Percentiles rank a stretch among this genome's conserved stretches.
phyloP scores from a whole-genome alignment of 2,888 invertebrate species.

The Drosophila hamatofila region DNA sequence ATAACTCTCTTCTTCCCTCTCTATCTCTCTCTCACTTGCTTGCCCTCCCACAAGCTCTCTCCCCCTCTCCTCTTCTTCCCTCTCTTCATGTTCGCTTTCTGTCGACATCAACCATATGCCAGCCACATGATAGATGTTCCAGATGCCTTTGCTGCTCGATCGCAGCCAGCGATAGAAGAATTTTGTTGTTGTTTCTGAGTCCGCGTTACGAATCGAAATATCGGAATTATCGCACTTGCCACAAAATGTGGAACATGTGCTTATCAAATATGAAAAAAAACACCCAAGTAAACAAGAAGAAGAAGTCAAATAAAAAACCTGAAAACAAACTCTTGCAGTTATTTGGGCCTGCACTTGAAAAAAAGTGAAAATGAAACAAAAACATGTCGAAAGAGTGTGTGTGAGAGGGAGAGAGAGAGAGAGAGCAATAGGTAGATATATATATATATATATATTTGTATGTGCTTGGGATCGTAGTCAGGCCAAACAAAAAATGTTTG shows the following conservation, averaged over 20 bases:
- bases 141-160: slow-evolving; percentile 2
- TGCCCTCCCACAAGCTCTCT: not conserved
- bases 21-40: not conserved
- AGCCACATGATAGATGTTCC: slow-evolving; percentile 25
- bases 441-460: too few relatives aligned
- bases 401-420: not conserved
- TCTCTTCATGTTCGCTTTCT: not conserved
- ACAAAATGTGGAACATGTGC: slow-evolving; percentile 54
- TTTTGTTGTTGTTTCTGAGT: slow-evolving; percentile 8
- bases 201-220: slow-evolving; percentile 29
- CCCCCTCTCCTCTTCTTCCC: too few relatives aligned
- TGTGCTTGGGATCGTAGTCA: slow-evolving; percentile 24
- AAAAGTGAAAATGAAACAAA: slow-evolving; percentile 20
- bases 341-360: slow-evolving; percentile 55
- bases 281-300: slow-evolving; percentile 34
- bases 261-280: slow-evolving; percentile 52
- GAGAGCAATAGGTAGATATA: not conserved
- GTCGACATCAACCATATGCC: slow-evolving; percentile 14
- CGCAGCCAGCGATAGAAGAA: slow-evolving; percentile 19
- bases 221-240: slow-evolving; percentile 57
- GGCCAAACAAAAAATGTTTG: slow-evolving; percentile 29
- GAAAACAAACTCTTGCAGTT: slow-evolving; percentile 21
- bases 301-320: slow-evolving; percentile 14
- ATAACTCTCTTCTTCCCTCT: not conserved
- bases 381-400: not conserved